Base-by-base conservation (phyloP, 1,140 invertebrate genomes). In the Eciton burchellii region DNA sequence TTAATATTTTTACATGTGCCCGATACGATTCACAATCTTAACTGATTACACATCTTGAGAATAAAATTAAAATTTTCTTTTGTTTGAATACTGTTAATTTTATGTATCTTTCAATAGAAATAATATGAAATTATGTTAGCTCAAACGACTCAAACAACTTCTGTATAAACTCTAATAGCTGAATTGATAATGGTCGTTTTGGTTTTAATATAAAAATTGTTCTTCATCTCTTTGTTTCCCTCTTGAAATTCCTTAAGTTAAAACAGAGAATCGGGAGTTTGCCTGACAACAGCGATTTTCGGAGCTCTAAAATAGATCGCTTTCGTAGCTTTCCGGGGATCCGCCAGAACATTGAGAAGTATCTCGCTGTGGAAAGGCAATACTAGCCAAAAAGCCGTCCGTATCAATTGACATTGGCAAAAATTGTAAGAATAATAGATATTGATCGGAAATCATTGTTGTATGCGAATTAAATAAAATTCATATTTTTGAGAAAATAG, bases 241-340 rank as follows among this genome's bases (percentile, higher is more conserved):
- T 87, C 66, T 83, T 47, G 2, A 49, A 73, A 82, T n/a, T 49
- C 21, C 26, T 66, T 52, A 19, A 72, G 70, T 43, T n/a, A n/a
- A n/a, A 14, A 43, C 84, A 76, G 79, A 3, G 21, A 24, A 45
- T 12, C 49, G 59, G 21, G 59, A 41, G 24, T 41, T 41, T n/a
- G 85, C 72, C 81, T 84, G 56, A 87, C 84, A 77, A 87, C 84
- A 87, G 86, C 86, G 71, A 81, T 81, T 84, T 66, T 52, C 81
- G 56, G 60, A 81, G 86, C 83, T 81, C 87, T 57, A 85, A 88
- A 88, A 88, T 88, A 88, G 87, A 83, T 73, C 72, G 59, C 16
- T 66, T 54, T 63, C 70, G 52, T 81, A 86, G 70, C 26, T 65
- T 71, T 76, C 43, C 43, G 68, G 52, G 82, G 49, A 63, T 63